Evolutionary conservation across 2,113 vertebrate species (phyloP), one percentile per base, ranked within the genome.

Genomic region (Lepus europaeus): DNA sequence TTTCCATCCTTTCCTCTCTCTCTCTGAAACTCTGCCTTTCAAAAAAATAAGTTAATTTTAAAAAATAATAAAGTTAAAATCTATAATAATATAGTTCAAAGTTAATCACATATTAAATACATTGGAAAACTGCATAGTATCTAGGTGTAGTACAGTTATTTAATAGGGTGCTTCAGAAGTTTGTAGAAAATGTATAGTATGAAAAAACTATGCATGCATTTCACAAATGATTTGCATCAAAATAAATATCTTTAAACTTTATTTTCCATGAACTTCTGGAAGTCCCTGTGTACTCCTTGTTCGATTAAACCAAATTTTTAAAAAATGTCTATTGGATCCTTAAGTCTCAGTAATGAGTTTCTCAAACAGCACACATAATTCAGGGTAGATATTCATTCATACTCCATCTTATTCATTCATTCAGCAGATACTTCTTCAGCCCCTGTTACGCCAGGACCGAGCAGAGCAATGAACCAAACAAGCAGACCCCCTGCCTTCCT

Each of bases 21-120:
- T 14, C 56, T 59, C 56, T 59, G 12, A 17, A 59, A 59, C 56
- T 59, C 56, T 45, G 45, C 45, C 45, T 45, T 45, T 45, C 45
- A 45, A 45, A 45, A 45, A 45, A 45, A 45, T 45, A 59, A 59
- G 56, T 59, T 59, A 59, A 59, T 17, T 45, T 45, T 45, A 45
- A 45, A 45, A 45, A 45, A 45, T 45, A 45, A 45, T 45, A 45
- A 45, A 45, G 45, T 45, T n/a, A 86, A 92, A 86, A 91, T 76
- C 66, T 87, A 6, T 87, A 80, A 87, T 80, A 84, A 80, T 87
- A 78, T 51, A 89, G 39, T 83, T 69, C 10, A 86, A 90, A 90
- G 79, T 61, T 86, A 91, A 86, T 49, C 81, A 83, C 70, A 82
- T 81, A 59, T 92, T 89, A 82, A 82, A 77, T 25, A 56, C 51